Evolutionary conservation across 2,888 invertebrate genomes (phyloP).

Genomic region (Ferrisia virgata): DNA sequence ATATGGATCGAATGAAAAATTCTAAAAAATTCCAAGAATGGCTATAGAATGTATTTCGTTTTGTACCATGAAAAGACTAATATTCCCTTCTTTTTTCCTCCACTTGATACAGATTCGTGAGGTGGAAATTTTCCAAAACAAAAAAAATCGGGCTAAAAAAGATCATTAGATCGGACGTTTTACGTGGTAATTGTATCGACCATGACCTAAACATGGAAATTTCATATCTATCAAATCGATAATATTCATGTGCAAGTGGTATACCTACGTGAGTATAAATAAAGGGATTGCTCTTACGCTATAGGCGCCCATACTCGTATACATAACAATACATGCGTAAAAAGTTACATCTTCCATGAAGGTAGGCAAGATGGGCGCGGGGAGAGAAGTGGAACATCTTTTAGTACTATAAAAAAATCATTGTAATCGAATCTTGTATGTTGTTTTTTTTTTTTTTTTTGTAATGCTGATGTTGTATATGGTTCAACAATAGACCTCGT

Average conservation of each 20-base stretch:
- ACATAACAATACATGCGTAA: background rate
- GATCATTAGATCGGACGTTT: background rate
- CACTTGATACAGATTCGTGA: too few relatives aligned
- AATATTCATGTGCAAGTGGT: background rate
- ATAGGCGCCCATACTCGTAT: background rate
- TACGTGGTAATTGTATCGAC: background rate
- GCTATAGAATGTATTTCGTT: too few relatives aligned
- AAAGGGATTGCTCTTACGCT: background rate
- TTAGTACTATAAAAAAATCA: background rate
- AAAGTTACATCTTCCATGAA: background rate
- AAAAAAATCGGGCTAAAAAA: background rate
- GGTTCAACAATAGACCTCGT: background rate
- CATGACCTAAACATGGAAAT: background rate
- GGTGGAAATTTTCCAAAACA: too few relatives aligned
- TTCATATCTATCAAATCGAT: background rate
- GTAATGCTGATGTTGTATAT: background rate
- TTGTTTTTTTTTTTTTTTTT: too few relatives aligned
- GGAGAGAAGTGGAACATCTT: too few relatives aligned
- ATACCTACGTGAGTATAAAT: too few relatives aligned
- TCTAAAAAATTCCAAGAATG: too few relatives aligned
- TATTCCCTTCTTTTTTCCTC: too few relatives aligned
- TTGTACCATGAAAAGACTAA: too few relatives aligned
- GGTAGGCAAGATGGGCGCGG: too few relatives aligned
- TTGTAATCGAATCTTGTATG: background rate
- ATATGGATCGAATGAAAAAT: too few relatives aligned